Base-by-base conservation (phyloP, 2,797 vertebrate species). In the Galago senegalensis region DNA sequence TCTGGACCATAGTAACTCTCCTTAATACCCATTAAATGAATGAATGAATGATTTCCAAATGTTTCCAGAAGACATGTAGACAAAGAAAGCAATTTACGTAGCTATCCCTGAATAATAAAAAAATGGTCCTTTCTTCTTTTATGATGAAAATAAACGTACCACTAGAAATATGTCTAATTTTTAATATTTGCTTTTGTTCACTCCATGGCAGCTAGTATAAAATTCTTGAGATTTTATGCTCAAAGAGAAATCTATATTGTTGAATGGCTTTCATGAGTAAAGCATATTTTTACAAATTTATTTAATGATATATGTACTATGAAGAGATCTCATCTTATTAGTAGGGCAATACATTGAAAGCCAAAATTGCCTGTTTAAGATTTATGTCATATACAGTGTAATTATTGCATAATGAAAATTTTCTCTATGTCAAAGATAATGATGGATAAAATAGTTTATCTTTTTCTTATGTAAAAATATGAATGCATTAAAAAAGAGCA, bases 221-320 rank as follows among this genome's bases (percentile, higher is more conserved):
- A 61, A 49, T 81, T 14, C 16, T 16, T 34, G 27, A 60, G 63
- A 43, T 58, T 61, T 88, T 46, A 56, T 21, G 16, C 1, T 80
- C 27, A 60, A 27, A 93, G 5, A 77, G 21, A 81, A 72, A 21
- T 29, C 49, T 60, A 21, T 37, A 21, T 46, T 92, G 43, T 27
- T 53, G 49, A 73, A 53, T 61, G 49, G 0, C 61, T 65, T 90
- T n/a, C 53, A 94, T 6, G 76, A 70, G 20, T 31, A 65, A 86
- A 94, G 82, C 29, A 75, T 37, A 49, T 6, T 9, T 96, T 88
- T 18, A 58, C 8, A n/a, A 37, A 90, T 89, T 58, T 75, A 67
- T 58, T 83, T 85, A 81, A 84, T 92, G 60, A 73, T 21, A 7
- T 18, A 43, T 46, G 1, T 61, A 63, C 29, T 77, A 67, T 37